Evolutionary conservation across 1,140 invertebrate genomes (phyloP).

Genomic region (Rhynchophorus ferrugineus): DNA sequence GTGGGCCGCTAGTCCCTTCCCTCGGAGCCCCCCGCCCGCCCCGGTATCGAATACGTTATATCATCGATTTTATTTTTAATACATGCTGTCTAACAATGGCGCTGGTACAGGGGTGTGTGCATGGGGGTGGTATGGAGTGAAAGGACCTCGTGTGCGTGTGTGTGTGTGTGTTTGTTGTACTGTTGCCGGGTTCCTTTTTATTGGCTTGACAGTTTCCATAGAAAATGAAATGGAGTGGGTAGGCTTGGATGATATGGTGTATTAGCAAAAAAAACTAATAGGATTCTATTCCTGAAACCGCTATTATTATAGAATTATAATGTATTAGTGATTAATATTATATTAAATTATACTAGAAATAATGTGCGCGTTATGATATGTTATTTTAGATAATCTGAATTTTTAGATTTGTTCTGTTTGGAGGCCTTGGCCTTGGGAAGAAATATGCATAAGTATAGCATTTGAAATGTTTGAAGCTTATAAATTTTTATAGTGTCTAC

Average conservation of each 20-base stretch:
- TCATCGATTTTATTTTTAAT: constrained; percentile 32
- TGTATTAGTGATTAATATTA: too few species aligned
- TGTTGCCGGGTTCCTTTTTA: constrained; percentile 22
- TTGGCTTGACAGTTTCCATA: constrained; percentile 18
- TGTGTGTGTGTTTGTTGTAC: constrained; percentile 19
- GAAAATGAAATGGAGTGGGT: constrained; percentile 8
- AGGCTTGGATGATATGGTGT: constrained; percentile 7
- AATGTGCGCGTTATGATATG: too few species aligned
- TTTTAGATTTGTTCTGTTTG: too few species aligned
- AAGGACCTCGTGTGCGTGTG: constrained; percentile 9
- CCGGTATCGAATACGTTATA: constrained; percentile 21
- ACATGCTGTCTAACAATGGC: constrained; percentile 28
- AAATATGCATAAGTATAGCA: too few species aligned
- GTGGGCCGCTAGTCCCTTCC: constrained; percentile 12
- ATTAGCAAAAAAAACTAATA: background rate
- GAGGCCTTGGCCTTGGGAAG: too few species aligned
- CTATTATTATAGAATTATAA: too few species aligned
- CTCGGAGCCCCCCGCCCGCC: background rate
- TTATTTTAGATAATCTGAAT: too few species aligned
- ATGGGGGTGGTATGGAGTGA: constrained; percentile 6
- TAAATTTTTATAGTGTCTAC: too few species aligned
- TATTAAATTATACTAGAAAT: too few species aligned
- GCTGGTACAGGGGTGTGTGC: constrained; percentile 8
- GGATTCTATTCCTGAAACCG: too few species aligned
- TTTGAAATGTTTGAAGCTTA: too few species aligned